Evolutionary conservation across 2,797 vertebrate genomes (phyloP).

Genomic region (Pseudochromis fuscus): DNA sequence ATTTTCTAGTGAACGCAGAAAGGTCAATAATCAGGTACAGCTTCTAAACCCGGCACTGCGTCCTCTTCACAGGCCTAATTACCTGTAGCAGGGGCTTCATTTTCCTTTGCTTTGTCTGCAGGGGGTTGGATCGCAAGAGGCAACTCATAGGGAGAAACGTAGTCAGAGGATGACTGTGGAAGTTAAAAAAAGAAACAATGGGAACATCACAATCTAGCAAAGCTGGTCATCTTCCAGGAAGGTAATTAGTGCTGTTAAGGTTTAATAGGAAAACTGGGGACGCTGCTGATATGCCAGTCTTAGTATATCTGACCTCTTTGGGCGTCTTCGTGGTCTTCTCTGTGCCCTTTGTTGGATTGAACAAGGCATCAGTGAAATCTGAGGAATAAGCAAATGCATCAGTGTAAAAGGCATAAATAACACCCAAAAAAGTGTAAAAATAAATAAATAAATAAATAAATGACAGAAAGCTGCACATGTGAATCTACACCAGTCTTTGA

Average conservation of each 20-base stretch:
- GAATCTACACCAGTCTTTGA: slow-evolving; percentile 9
- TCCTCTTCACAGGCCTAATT: slow-evolving; percentile 27
- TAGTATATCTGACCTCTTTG: slow-evolving; percentile 75
- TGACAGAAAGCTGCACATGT: slow-evolving; percentile 9
- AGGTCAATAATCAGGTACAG: slow-evolving; percentile 3
- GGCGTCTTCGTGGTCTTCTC: slow-evolving; percentile 82
- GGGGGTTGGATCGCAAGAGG: slow-evolving; percentile 63
- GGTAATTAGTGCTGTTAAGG: slow-evolving; percentile 33
- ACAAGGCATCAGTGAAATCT: slow-evolving; percentile 97
- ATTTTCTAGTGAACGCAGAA: slow-evolving; percentile 46
- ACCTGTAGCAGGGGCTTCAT: slow-evolving; percentile 64
- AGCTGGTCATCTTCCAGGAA: slow-evolving; percentile 49
- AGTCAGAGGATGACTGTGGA: slow-evolving; percentile 76
- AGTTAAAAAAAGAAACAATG: slow-evolving; percentile 48
- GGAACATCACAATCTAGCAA: slow-evolving; percentile 44
- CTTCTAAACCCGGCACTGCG: not conserved
- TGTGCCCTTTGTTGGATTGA: slow-evolving; percentile 92
- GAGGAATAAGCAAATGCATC: slow-evolving; percentile 46
- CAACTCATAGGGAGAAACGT: slow-evolving; percentile 83
- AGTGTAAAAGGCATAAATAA: slow-evolving; percentile 17
- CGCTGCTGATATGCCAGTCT: slow-evolving; percentile 16
- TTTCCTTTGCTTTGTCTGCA: slow-evolving; percentile 43
- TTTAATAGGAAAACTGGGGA: slow-evolving; percentile 41
- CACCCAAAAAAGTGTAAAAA: too few species aligned
- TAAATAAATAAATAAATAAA: too few species aligned